These are phyloP conservation scores for Tryphoninae sp. DNA, from an alignment of 2,888 invertebrate genomes.

Conservation along the genomic window DNA sequence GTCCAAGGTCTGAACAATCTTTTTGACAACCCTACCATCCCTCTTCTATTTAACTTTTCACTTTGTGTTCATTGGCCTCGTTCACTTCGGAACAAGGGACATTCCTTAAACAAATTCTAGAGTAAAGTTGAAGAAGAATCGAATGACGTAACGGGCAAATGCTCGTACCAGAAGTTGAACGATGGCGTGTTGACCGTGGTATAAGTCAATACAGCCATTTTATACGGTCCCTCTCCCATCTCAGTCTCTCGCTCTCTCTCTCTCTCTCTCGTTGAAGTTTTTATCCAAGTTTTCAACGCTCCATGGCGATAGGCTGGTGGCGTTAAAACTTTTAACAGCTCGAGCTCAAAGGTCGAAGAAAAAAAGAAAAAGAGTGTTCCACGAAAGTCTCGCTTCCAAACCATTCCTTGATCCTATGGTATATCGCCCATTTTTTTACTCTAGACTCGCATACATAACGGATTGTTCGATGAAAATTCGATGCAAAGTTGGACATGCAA, in stretches of 20 bases:
- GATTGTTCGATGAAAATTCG: conserved; percentile 6
- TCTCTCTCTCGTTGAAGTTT: neutral
- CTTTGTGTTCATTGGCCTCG: too few relatives aligned
- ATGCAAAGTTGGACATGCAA: neutral
- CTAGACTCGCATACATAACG: neutral
- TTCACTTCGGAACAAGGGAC: neutral
- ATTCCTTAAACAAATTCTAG: conserved; percentile 2
- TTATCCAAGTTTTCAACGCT: neutral
- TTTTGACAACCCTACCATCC: too few relatives aligned
- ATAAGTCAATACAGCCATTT: conserved; percentile 16
- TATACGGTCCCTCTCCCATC: conserved; percentile 1
- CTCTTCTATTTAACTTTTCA: too few relatives aligned
- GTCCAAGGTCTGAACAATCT: too few relatives aligned
- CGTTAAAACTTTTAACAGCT: conserved; percentile 14
- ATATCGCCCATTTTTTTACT: neutral
- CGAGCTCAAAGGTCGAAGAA: neutral
- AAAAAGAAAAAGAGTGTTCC: conserved; percentile 4
- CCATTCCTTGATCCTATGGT: neutral
- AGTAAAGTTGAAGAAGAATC: neutral
- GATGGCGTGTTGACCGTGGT: conserved; percentile 21
- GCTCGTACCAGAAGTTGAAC: neutral
- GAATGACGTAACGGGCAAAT: neutral
- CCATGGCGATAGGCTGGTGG: conserved; percentile 1
- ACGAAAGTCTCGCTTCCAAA: neutral
- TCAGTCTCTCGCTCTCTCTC: too few relatives aligned